These are phyloP conservation scores for Phyllostomus hastatus DNA, from an alignment of 2,113 vertebrate species.

Conservation along the genomic window DNA sequence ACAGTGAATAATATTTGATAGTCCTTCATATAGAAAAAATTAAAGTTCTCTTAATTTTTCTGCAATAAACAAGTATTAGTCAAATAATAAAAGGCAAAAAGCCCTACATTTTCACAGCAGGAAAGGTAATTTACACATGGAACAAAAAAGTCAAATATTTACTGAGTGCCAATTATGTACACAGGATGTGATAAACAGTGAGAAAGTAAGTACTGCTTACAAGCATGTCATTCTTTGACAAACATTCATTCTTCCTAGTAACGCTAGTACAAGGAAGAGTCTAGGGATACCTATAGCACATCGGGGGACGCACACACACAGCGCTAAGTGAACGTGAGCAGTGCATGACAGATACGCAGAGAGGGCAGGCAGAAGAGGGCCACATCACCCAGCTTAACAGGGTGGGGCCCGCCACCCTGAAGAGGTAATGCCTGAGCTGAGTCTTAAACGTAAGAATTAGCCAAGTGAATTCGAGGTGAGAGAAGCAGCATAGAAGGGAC, in stretches of 20 bases:
- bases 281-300: not conserved
- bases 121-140: constrained; percentile 8
- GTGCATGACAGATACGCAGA: not conserved
- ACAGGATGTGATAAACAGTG: not conserved
- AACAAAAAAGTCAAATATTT: constrained; percentile 35
- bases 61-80: not conserved
- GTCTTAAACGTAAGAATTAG: not conserved
- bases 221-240: not conserved
- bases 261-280: not conserved
- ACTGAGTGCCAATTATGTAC: not conserved
- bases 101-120: not conserved
- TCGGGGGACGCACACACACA: not conserved
- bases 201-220: not conserved
- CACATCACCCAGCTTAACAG: not conserved
- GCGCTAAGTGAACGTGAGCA: not conserved
- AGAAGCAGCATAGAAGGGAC: not conserved
- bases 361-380: not conserved
- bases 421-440: not conserved
- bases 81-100: constrained; percentile 4
- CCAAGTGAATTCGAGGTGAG: not conserved
- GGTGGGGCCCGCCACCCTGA: not conserved
- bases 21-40: constrained; percentile 1
- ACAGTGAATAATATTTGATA: not conserved
- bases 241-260: not conserved
- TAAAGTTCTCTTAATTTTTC: constrained; percentile 20